phyloP scores from a whole-genome alignment of 92 coral and sea anemone genomes.

The Anthopleura xanthogrammica region DNA sequence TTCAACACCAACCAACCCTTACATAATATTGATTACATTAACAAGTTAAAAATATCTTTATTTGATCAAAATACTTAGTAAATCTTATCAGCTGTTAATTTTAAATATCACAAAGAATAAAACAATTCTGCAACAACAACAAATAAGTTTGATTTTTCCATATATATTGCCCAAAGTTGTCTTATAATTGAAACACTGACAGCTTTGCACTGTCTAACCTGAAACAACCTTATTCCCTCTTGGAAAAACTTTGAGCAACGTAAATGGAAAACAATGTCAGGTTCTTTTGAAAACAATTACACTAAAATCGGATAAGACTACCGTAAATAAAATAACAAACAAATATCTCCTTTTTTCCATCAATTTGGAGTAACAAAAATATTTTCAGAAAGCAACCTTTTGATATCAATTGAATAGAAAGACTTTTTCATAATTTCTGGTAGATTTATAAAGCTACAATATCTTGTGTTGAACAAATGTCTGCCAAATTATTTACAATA shows the following conservation, averaged over 20 bases:
- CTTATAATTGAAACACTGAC: neutral
- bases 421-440: no score
- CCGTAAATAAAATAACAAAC: neutral
- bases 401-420: no score
- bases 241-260: neutral
- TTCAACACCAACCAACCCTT: neutral
- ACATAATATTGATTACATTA: neutral
- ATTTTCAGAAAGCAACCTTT: neutral
- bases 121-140: neutral
- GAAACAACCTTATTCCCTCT: no score
- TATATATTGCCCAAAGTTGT: neutral
- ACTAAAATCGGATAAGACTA: neutral
- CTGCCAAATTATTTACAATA: slow-evolving; percentile 12
- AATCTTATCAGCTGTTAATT: neutral
- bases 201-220: no score
- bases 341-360: neutral
- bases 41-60: slow-evolving; percentile 3
- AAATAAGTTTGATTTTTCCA: neutral
- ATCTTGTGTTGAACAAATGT: neutral
- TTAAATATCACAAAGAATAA: neutral
- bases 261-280: neutral
- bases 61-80: neutral
- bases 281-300: neutral
- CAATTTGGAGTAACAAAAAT: neutral
- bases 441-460: neutral